Evolutionary conservation across 2,888 invertebrate species (phyloP), one percentile per base, ranked within the genome.

Genomic region (Cenopis cana): DNA sequence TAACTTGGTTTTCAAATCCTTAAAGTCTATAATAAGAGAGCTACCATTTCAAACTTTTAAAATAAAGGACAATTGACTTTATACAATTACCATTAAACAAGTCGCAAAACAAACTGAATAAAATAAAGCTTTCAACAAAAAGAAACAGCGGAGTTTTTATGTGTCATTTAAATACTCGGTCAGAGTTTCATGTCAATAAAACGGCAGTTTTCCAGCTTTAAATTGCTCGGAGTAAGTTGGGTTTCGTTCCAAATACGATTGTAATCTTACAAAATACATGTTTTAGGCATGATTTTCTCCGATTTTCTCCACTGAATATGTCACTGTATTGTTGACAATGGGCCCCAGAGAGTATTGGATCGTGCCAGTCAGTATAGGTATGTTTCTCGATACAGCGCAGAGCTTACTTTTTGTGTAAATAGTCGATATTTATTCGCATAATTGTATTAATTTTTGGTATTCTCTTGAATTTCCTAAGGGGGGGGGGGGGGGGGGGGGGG

Each of bases 91-190:
- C 41, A 54, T 61, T 55, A 55, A 54, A 61, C 36, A 49, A 62
- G 20, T 55, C 49, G 29, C 54, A 41, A 68, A 61, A 50, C 17
- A 68, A 64, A 52, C 38, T 17, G 36, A 52, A 59, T 38, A 11
- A 20, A 69, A 56, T 50, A 41, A 65, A 60, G 2, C 55, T 55
- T 49, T 68, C 12, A 56, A 59, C 10, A 46, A 54, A 68, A 62
- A 50, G 49, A 56, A 60, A 71, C 36, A 18, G 33, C 36, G 14
- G 14, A 60, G 54, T 38, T 66, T n/a, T 68, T 68, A 54, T 68
- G 50, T 56, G 71, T 73, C 68, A 73, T 75, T 74, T 69, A 73
- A 73, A 74, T 76, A 72, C 75, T 74, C 70, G 52, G 24, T 24
- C 36, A 67, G 66, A 61, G 66, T 61, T 61, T 68, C 65, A 54